Evolutionary conservation across 2,888 invertebrate species (phyloP), one percentile per base, ranked within the genome.

Genomic region (Crepidodera aurea): DNA sequence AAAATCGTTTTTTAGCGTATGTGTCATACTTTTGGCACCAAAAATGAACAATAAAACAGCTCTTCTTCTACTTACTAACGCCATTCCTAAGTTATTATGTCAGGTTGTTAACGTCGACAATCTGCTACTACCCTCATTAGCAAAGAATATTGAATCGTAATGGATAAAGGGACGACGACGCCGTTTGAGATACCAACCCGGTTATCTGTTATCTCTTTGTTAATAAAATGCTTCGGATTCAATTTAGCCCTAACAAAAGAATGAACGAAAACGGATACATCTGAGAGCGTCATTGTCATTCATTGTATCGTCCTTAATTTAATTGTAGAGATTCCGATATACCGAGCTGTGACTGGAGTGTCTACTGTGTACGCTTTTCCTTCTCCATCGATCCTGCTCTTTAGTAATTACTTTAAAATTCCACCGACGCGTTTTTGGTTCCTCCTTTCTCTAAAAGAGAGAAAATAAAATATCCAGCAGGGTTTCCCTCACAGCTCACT

Each of bases 291-390:
- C 42, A 44, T 54, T 44, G 42, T 54, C 44, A 19, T 54, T 54
- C 44, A 54, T 44, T 44, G 54, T 54, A 54, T 54, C 42, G 19
- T 12, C n/a, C 27, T 29, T 32, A 54, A 42, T 54, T 54, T 54
- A 54, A 54, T 54, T 54, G 54, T 54, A 16, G n/a, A 42, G 44
- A 54, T 54, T 54, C 54, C 54, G 15, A 44, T 44, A 54, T 10
- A 32, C 29, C 32, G 29, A 50, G 18, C 18, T 13, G 12, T 22
- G 51, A 37, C 19, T 44, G 32, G 18, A 29, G 44, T 32, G 44
- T 13, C 13, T 12, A 15, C 39, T 42, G 16, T 42, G 13, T 32
- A 50, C 50, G 44, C n/a, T n/a, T 44, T 54, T 44, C n/a, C 42
- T 42, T 32, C n/a, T 16, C 15, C 19, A 32, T 54, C 29, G 16